A percentile compares a stretch with the other conserved stretches of the same genome.
Conservation (phyloP, 1,140 invertebrate genomes). For the Neotoxoptera formosana region DNA sequence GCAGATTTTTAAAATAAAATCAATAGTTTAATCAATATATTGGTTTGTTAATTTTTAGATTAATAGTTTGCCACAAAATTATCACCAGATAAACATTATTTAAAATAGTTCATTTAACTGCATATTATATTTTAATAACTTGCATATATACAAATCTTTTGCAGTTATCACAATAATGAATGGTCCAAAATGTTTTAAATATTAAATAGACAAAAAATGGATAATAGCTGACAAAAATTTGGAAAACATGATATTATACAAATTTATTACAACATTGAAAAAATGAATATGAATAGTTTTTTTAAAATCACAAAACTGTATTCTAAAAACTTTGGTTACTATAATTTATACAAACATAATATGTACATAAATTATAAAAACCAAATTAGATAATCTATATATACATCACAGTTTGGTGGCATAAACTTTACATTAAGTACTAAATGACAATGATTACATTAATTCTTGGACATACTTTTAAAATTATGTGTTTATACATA, state of each 20-base stretch:
- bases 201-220: background rate
- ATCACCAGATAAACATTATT: background rate
- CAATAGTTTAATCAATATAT: background rate
- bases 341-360: conserved; percentile 3
- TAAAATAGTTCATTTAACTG: background rate
- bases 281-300: background rate
- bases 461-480: background rate
- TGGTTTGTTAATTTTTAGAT: background rate
- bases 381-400: background rate
- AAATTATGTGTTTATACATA: background rate
- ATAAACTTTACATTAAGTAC: conserved; percentile 22
- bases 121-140: conserved; percentile 17
- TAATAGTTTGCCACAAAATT: background rate
- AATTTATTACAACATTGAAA: background rate
- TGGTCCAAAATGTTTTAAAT: conserved; percentile 23
- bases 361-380: conserved; percentile 43
- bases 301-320: background rate
- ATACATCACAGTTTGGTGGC: conserved; percentile 29
- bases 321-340: background rate
- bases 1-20: background rate
- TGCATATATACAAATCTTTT: background rate
- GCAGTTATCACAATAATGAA: conserved; percentile 27
- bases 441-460: background rate
- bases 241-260: background rate
- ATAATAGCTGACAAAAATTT: background rate